These are phyloP conservation scores for Enteromius afrohamiltoni DNA, from an alignment of 2,797 vertebrate species.

Conservation along the genomic window DNA sequence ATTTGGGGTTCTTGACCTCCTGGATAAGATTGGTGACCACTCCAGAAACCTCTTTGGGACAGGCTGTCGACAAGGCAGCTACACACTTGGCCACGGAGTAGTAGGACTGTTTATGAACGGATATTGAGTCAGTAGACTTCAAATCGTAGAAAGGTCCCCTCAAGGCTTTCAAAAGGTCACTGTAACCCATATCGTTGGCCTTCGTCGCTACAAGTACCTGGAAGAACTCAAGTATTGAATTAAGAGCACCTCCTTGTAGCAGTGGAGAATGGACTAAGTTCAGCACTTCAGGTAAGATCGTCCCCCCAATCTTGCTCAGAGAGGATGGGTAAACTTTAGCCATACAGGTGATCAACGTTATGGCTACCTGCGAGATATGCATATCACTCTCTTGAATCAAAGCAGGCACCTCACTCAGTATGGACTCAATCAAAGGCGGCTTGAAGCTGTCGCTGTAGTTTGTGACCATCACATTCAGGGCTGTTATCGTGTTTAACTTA, in stretches of 20 bases:
- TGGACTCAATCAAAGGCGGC: slow-evolving; percentile 77
- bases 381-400: slow-evolving; percentile 90
- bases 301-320: slow-evolving; percentile 81
- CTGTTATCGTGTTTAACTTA: slow-evolving; percentile 84
- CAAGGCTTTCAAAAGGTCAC: slow-evolving; percentile 83
- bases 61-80: slow-evolving; percentile 82
- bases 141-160: slow-evolving; percentile 77
- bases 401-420: slow-evolving; percentile 85
- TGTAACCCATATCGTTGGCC: slow-evolving; percentile 74
- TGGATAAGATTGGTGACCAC: slow-evolving; percentile 80
- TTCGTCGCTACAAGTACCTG: slow-evolving; percentile 82
- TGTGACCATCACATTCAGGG: slow-evolving; percentile 83
- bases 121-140: not conserved
- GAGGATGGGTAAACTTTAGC: slow-evolving; percentile 82
- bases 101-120: slow-evolving; percentile 85
- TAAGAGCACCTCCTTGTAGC: slow-evolving; percentile 85
- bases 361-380: slow-evolving; percentile 88
- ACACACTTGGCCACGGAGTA: slow-evolving; percentile 88
- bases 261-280: slow-evolving; percentile 86
- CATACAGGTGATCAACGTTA: slow-evolving; percentile 83
- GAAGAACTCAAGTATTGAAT: slow-evolving; percentile 83
- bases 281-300: slow-evolving; percentile 81
- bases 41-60: slow-evolving; percentile 81
- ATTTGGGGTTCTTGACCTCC: slow-evolving; percentile 81
- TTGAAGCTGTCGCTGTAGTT: slow-evolving; percentile 86